A percentile compares a stretch with the other conserved stretches of the same genome.
Evolutionary conservation across 2,113 vertebrate genomes (phyloP).

Genomic region (Oxyura jamaicensis): DNA sequence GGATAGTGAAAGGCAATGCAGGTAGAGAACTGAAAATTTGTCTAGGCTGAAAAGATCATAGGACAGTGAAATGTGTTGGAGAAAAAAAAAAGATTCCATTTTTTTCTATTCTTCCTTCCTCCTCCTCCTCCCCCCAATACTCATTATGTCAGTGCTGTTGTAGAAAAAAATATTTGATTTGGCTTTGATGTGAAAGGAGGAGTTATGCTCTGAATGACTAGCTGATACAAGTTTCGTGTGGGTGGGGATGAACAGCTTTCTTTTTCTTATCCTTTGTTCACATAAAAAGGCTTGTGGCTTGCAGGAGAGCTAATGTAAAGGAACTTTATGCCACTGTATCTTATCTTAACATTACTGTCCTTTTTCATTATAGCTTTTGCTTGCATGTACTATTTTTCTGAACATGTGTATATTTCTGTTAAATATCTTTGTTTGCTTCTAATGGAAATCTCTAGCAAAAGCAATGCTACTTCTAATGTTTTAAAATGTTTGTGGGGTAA

Average conservation of each 20-base stretch:
- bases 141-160: background rate
- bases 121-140: background rate
- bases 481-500: conserved; percentile 53
- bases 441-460: background rate
- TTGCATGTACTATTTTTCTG: conserved; percentile 25
- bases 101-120: background rate
- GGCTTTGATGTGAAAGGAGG: conserved; percentile 38
- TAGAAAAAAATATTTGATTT: background rate
- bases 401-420: background rate
- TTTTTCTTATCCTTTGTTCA: background rate
- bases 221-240: background rate
- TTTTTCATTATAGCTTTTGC: background rate
- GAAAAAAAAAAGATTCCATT: background rate
- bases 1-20: background rate
- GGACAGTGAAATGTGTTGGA: background rate
- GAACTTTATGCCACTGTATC: conserved; percentile 31
- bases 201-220: background rate
- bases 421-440: background rate
- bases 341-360: background rate
- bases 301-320: background rate
- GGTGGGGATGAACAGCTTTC: background rate
- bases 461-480: background rate
- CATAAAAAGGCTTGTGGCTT: background rate
- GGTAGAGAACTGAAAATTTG: background rate
- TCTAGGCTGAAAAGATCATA: background rate